Base-by-base conservation (phyloP, 2,113 vertebrate genomes). In the Beaufortia kweichowensis region DNA sequence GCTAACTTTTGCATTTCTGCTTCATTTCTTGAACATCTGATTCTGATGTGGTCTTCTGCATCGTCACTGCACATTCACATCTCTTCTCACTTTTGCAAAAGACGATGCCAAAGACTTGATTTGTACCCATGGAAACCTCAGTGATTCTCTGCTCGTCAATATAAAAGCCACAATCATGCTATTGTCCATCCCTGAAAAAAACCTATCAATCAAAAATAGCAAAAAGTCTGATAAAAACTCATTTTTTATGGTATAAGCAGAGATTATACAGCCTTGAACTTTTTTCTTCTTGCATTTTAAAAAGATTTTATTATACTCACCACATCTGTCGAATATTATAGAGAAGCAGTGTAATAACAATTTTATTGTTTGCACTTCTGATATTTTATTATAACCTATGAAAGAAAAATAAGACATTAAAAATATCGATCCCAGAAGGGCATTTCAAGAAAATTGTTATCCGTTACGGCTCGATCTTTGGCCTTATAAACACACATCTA, bases 1-100 rank as follows among this genome's bases (percentile, higher is more conserved):
- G 71, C 6, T 55, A 79, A 57, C 76, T 85, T 86, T 79, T 83
- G 28, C 48, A 71, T 66, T 28, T 81, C 74, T 75, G 78, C 81
- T 85, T 85, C 84, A 62, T 82, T 82, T 82, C 79, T 43, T 78
- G 73, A 24, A 75, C 68, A 69, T 28, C 39, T 69, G 41, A 79
- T 66, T 81, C 82, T 80, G 78, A 3, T 19, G 33, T 46, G 15
- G 43, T 59, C 39, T 72, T 71, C 60, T 29, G 43, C 77, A 19
- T 19, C 50, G 59, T 26, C n/a, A 43, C 23, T 46, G n/a, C n/a
- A 53, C 14, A 33, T 77, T 53, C 61, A 19, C 33, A 59, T 68
- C 26, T 69, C 48, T 69, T 55, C 12, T 55, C 64, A 56, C 65
- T 57, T 5, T 69, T 80, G 69, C 50, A 72, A 61, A n/a, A 26